Percentiles rank a stretch among this genome's conserved stretches.
Evolutionary conservation across 2,113 vertebrate species (phyloP).

Genomic region (Scortum barcoo): DNA sequence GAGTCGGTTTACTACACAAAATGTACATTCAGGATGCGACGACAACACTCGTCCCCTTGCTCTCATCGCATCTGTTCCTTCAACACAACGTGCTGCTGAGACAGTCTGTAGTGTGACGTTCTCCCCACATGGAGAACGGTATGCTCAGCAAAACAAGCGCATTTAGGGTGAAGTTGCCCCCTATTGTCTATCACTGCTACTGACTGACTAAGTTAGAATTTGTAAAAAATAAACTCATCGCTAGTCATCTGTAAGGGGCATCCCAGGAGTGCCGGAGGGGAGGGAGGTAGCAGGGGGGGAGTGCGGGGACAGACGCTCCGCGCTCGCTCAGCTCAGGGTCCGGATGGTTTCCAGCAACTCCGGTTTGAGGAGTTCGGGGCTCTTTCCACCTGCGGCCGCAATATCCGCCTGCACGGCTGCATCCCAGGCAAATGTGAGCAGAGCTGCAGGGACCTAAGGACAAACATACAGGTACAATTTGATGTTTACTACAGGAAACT

Average conservation of each 20-base stretch:
- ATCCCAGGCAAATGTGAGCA: constrained; percentile 92
- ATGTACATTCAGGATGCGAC: constrained; percentile 32
- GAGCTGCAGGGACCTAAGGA: constrained; percentile 91
- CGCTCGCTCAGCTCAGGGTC: constrained; percentile 89
- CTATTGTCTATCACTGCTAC: constrained; percentile 24
- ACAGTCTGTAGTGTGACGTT: neutral
- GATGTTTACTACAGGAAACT: neutral
- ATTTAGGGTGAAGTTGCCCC: constrained; percentile 21
- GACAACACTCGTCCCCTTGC: neutral
- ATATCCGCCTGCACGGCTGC: constrained; percentile 89
- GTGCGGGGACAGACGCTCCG: neutral
- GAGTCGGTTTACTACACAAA: constrained; percentile 26
- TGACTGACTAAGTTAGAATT: constrained; percentile 35
- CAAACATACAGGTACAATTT: neutral
- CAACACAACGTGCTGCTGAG: constrained; percentile 27
- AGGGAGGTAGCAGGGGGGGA: constrained; percentile 29
- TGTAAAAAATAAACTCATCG: constrained; percentile 44
- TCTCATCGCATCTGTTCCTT: constrained; percentile 28
- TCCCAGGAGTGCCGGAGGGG: constrained; percentile 2
- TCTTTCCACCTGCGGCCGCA: constrained; percentile 80
- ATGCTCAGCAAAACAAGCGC: constrained; percentile 39
- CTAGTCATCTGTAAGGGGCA: constrained; percentile 18
- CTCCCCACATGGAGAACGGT: constrained; percentile 1
- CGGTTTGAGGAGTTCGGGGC: constrained; percentile 81
- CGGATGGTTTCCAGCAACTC: constrained; percentile 84